Percentiles rank a stretch among this genome's conserved stretches.
Evolutionary conservation across 2,797 vertebrate genomes (phyloP).

Genomic region (Myripristis jacobus): DNA sequence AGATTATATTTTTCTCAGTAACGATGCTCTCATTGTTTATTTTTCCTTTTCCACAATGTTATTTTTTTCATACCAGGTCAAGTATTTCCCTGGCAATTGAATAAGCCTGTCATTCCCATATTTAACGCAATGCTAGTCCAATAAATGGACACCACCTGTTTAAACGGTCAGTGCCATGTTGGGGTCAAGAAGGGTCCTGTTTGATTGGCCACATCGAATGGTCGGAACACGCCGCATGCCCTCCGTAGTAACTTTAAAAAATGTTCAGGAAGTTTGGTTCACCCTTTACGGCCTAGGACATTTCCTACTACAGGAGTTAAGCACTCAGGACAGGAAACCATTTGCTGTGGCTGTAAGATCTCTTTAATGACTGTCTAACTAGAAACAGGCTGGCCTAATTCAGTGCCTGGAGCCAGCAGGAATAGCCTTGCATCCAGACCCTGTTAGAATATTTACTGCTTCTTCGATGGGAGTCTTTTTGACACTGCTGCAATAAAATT

Average conservation of each 20-base stretch:
- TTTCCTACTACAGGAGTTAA: constrained; percentile 97
- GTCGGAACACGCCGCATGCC: constrained; percentile 82
- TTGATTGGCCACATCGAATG: constrained; percentile 81
- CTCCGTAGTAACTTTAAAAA: constrained; percentile 91
- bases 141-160: constrained; percentile 88
- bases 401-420: constrained; percentile 92
- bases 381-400: constrained; percentile 97
- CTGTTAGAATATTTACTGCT: constrained; percentile 96
- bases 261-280: constrained; percentile 95
- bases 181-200: constrained; percentile 81
- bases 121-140: constrained; percentile 70
- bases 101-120: constrained; percentile 71
- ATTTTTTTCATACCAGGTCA: constrained; percentile 66
- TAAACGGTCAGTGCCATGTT: constrained; percentile 81
- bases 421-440: constrained; percentile 92
- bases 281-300: constrained; percentile 89
- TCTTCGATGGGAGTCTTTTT: constrained; percentile 94
- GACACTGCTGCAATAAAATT: constrained; percentile 94
- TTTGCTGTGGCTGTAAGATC: constrained; percentile 97
- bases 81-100: constrained; percentile 64
- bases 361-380: constrained; percentile 99
- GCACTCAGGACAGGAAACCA: constrained; percentile 98
- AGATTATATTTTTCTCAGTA: constrained; percentile 74
- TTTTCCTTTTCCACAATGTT: constrained; percentile 63
- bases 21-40: constrained; percentile 65